Conservation (phyloP, 2,113 vertebrate genomes). For the Lasiurus cinereus region DNA sequence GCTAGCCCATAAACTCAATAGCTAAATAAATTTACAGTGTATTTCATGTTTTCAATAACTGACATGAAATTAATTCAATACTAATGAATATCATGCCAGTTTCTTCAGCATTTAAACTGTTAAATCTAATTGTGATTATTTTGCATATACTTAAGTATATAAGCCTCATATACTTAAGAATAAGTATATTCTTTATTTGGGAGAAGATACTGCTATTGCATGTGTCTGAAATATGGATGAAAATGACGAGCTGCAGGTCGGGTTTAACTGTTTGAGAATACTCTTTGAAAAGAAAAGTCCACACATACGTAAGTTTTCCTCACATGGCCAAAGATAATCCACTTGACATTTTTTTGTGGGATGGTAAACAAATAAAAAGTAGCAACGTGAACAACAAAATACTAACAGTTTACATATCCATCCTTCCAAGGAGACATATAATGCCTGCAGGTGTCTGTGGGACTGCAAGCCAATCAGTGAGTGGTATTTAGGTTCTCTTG, state of each 20-base stretch:
- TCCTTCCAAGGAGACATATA: neutral
- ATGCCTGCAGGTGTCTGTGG: neutral
- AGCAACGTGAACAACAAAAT: constrained; percentile 18
- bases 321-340: neutral
- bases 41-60: constrained; percentile 25
- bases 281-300: constrained; percentile 16
- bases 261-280: constrained; percentile 36
- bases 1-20: constrained; percentile 19
- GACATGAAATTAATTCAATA: constrained; percentile 53
- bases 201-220: neutral
- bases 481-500: neutral
- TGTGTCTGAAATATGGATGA: constrained; percentile 21
- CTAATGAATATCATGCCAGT: constrained; percentile 30
- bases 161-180: too few relatives aligned
- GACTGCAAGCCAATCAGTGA: neutral
- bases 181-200: constrained; percentile 36
- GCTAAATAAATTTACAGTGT: constrained; percentile 51
- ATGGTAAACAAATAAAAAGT: neutral
- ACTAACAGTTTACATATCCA: neutral
- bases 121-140: constrained; percentile 55
- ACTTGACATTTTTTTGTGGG: neutral
- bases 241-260: constrained; percentile 50
- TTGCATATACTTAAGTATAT: constrained; percentile 12
- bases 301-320: constrained; percentile 45
- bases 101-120: constrained; percentile 58